Percentiles rank a stretch among this genome's conserved stretches.
Evolutionary conservation across 2,113 vertebrate species (phyloP).

Genomic region (Tricholaema leucomelas): DNA sequence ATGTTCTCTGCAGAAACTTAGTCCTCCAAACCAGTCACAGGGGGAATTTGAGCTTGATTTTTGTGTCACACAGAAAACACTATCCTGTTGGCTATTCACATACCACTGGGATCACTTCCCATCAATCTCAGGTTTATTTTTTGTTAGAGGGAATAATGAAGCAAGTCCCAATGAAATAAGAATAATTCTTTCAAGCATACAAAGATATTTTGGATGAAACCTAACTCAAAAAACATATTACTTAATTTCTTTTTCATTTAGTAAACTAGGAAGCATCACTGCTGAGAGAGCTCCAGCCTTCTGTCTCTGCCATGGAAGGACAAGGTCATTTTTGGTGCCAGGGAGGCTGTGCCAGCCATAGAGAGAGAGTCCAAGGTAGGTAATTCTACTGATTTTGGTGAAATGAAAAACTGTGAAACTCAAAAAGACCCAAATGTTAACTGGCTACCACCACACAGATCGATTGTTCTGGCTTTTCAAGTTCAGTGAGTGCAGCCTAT

Average conservation of each 20-base stretch:
- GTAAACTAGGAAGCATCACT: background rate
- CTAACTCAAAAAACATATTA: background rate
- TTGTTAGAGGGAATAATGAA: background rate
- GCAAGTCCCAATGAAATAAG: background rate
- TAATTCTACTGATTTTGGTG: background rate
- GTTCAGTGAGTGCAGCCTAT: background rate
- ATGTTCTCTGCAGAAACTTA: background rate
- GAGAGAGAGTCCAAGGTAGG: background rate
- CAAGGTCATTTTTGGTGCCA: background rate
- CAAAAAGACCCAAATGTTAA: background rate
- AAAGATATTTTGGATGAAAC: background rate
- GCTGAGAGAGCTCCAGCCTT: background rate
- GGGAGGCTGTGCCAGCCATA: accelerated
- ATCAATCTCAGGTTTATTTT: background rate
- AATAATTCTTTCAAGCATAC: background rate
- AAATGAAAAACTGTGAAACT: background rate
- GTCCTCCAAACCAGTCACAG: background rate
- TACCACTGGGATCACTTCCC: background rate
- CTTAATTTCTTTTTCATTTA: background rate
- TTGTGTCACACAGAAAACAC: background rate
- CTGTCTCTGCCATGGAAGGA: background rate
- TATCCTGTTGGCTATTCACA: background rate
- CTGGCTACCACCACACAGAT: background rate
- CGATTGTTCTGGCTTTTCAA: background rate
- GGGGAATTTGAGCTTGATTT: background rate